Percentiles rank a stretch among this genome's conserved stretches.
Evolutionary conservation across 2,888 invertebrate genomes (phyloP).

Genomic region (Cantharis flavilabris): DNA sequence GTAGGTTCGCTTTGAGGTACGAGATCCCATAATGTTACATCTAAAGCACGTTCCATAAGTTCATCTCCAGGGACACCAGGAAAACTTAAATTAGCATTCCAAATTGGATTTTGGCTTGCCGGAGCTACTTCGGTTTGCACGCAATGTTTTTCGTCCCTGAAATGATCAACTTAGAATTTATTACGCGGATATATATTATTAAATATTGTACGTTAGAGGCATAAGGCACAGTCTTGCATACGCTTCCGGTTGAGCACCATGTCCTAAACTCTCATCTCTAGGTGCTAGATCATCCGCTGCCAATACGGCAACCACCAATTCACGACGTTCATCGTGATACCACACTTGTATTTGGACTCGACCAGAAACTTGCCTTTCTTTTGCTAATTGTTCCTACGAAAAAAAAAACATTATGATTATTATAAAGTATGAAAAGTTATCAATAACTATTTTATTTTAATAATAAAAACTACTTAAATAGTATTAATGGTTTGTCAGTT

Average conservation of each 20-base stretch:
- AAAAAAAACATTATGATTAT: neutral
- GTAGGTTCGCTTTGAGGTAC: constrained; percentile 81
- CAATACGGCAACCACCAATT: constrained; percentile 82
- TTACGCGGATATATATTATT: neutral
- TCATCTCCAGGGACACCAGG: constrained; percentile 78
- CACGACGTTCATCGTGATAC: constrained; percentile 83
- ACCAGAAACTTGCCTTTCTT: constrained; percentile 76
- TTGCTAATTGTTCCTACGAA: constrained; percentile 71
- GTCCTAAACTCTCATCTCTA: constrained; percentile 77
- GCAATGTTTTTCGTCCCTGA: constrained; percentile 74
- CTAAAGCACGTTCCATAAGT: constrained; percentile 78
- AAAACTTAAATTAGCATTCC: constrained; percentile 90
- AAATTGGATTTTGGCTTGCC: constrained; percentile 85
- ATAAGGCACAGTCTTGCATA: constrained; percentile 81
- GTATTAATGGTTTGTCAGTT: neutral
- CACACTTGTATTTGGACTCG: constrained; percentile 87
- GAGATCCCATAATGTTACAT: constrained; percentile 88
- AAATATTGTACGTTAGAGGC: constrained; percentile 73
- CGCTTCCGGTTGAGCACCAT: constrained; percentile 79
- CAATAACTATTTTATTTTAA: neutral
- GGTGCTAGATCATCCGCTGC: constrained; percentile 84
- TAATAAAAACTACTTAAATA: neutral
- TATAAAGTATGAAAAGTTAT: neutral
- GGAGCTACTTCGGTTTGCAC: constrained; percentile 85
- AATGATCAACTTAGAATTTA: neutral